Evolutionary conservation across 2,113 vertebrate genomes (phyloP).

Genomic region (Campylomormyrus numenius): DNA sequence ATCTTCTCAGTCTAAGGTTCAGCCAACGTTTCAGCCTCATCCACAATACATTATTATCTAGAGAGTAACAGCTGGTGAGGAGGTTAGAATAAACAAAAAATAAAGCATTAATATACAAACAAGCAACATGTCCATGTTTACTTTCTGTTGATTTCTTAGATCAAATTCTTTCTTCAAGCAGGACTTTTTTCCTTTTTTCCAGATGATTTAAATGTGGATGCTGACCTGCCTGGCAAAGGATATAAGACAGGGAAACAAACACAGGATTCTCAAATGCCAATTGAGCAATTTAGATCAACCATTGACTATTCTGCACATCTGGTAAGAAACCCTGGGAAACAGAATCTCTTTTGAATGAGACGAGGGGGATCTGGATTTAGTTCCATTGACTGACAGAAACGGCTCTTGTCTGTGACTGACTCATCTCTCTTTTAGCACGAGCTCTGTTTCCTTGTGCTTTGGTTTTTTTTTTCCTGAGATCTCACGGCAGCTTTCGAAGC

Average conservation of each 20-base stretch:
- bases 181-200: not conserved
- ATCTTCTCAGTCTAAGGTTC: not conserved
- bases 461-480: not conserved
- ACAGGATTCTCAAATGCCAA: not conserved
- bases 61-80: not conserved
- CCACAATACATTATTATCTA: not conserved
- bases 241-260: conserved; percentile 10
- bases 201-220: not conserved
- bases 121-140: not conserved
- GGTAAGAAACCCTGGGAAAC: conserved; percentile 1
- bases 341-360: conserved; percentile 11
- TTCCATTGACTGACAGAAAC: conserved; percentile 9
- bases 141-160: not conserved
- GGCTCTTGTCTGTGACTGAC: conserved; percentile 5
- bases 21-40: not conserved
- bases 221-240: conserved; percentile 28
- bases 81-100: not conserved
- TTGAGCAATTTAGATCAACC: not conserved
- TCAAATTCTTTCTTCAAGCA: not conserved
- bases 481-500: not conserved
- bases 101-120: not conserved
- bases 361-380: not conserved
- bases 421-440: not conserved
- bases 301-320: not conserved
- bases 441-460: not conserved